These are phyloP conservation scores for Leucophora obtusa DNA, from an alignment of 2,888 invertebrate genomes.

Conservation along the genomic window DNA sequence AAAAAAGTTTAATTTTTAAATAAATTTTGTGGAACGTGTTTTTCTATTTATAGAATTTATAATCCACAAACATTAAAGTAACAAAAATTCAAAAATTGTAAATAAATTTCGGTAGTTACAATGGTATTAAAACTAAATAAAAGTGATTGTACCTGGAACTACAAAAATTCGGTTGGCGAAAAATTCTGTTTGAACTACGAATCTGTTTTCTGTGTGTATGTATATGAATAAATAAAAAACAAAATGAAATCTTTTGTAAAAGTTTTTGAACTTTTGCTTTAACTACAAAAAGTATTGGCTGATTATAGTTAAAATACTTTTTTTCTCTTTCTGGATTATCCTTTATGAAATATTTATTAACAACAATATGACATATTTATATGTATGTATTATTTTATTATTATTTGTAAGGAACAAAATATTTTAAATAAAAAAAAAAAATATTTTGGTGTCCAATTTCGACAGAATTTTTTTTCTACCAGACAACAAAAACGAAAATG, in stretches of 20 bases:
- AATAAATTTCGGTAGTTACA: too few species aligned
- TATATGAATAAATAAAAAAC: neutral
- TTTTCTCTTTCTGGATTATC: neutral
- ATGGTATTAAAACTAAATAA: too few species aligned
- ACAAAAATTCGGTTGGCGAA: too few species aligned
- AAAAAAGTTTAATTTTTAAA: too few species aligned
- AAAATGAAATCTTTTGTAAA: neutral
- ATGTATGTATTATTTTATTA: conserved; percentile 27
- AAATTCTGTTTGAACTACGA: too few species aligned
- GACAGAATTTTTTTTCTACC: neutral
- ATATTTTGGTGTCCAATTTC: neutral
- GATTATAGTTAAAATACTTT: neutral
- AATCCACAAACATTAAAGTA: too few species aligned
- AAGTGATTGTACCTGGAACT: too few species aligned
- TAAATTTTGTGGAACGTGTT: too few species aligned
- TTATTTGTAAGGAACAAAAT: neutral
- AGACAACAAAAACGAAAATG: conserved; percentile 9
- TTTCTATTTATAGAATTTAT: too few species aligned
- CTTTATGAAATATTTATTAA: conserved; percentile 14
- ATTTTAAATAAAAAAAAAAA: neutral
- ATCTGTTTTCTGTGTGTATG: too few species aligned
- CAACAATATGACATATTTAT: conserved; percentile 37
- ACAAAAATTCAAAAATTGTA: too few species aligned
- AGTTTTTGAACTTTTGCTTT: neutral
- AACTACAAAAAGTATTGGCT: neutral